Evolutionary conservation across 2,113 vertebrate genomes (phyloP).

Genomic region (Todiramphus chloris): DNA sequence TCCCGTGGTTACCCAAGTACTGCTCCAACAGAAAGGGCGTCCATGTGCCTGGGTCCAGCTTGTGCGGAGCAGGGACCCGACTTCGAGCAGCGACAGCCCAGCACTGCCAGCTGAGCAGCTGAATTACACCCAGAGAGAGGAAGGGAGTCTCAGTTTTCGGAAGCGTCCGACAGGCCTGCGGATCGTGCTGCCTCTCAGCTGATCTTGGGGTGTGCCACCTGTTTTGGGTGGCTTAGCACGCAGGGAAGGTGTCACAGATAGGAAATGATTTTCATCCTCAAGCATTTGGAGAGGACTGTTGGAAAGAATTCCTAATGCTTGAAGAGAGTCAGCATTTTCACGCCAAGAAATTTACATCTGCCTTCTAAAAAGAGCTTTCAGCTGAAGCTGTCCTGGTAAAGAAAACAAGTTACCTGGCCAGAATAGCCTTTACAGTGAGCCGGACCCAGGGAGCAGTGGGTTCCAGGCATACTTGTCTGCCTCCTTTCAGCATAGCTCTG

Average conservation of each 20-base stretch:
- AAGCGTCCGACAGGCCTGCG: background rate
- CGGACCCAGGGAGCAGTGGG: slow-evolving; percentile 48
- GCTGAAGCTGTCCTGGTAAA: background rate
- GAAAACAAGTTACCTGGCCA: slow-evolving; percentile 1
- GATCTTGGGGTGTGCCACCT: background rate
- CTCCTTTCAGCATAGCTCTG: slow-evolving; percentile 23
- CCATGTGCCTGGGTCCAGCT: fast-evolving
- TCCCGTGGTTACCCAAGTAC: background rate
- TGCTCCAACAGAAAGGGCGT: background rate
- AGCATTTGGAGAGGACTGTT: background rate
- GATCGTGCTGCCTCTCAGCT: background rate
- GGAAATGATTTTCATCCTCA: background rate
- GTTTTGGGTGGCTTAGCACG: background rate
- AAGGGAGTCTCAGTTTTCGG: background rate
- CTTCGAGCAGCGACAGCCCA: background rate
- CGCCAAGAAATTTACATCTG: background rate
- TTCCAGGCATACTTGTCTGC: slow-evolving; percentile 39
- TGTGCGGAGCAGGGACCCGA: background rate
- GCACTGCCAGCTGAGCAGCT: background rate
- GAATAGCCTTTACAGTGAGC: background rate
- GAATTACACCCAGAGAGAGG: background rate
- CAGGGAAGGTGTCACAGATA: background rate
- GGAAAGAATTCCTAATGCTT: background rate
- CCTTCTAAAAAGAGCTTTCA: background rate
- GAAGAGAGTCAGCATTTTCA: background rate